Evolutionary conservation across 1,140 invertebrate genomes (phyloP).

Genomic region (Bombus difficillimus): DNA sequence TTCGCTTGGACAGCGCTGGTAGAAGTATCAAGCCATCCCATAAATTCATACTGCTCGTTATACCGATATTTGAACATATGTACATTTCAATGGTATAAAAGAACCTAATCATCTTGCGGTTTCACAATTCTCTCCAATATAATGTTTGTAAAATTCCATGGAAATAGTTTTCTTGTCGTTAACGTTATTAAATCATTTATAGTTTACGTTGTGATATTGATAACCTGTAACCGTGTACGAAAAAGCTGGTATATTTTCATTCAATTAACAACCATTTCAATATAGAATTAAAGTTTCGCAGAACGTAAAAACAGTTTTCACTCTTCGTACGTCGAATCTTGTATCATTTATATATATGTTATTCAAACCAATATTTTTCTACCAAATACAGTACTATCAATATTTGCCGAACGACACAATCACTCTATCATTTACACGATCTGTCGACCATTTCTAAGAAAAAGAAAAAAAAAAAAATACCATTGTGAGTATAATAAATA

Average conservation of each 20-base stretch:
- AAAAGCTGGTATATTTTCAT: no score
- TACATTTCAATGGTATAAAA: no score
- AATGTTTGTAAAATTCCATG: no score
- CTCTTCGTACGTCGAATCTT: background rate
- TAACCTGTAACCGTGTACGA: no score
- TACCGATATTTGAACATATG: background rate
- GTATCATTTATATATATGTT: background rate
- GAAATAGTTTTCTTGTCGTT: no score
- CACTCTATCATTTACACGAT: background rate
- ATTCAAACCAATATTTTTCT: background rate
- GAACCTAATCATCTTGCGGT: no score
- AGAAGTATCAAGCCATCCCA: background rate
- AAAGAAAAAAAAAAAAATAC: background rate
- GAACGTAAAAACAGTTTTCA: background rate
- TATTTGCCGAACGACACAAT: background rate
- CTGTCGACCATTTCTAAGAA: background rate
- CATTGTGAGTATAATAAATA: no score
- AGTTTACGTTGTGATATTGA: no score
- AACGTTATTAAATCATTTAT: no score
- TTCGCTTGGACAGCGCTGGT: background rate
- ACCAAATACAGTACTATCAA: background rate
- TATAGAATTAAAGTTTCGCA: no score
- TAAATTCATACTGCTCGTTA: background rate
- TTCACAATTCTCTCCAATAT: no score
- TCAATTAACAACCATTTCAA: no score